phyloP scores from a whole-genome alignment of 2,797 vertebrate species.

The Perdix hodgsoniae region DNA sequence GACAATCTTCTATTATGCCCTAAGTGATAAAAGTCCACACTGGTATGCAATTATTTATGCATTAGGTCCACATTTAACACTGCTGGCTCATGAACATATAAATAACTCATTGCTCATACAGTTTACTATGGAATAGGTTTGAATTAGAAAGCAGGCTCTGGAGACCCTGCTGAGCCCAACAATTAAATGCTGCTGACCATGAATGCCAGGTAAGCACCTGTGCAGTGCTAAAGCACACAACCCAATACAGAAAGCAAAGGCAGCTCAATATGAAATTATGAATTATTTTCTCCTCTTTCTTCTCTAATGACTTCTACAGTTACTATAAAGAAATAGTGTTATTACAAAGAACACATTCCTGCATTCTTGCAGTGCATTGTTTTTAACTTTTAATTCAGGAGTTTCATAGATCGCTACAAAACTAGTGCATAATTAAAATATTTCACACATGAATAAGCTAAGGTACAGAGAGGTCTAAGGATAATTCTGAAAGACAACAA shows the following conservation, averaged over 20 bases:
- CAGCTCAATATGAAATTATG: neutral
- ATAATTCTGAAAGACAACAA: neutral
- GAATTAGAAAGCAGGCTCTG: neutral
- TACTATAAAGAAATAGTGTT: neutral
- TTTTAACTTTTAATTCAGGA: neutral
- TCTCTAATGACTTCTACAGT: neutral
- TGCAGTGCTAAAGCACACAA: neutral
- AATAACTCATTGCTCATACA: neutral
- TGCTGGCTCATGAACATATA: neutral
- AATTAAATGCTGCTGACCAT: neutral
- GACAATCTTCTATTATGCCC: neutral
- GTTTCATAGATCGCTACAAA: neutral
- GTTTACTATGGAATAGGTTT: neutral
- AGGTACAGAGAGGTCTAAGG: neutral
- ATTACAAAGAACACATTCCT: neutral
- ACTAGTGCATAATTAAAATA: neutral
- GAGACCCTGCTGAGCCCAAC: neutral
- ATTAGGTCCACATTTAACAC: neutral
- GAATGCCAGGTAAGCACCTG: neutral
- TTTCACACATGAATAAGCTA: neutral
- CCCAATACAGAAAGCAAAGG: neutral
- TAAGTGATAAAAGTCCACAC: neutral
- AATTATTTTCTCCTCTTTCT: neutral
- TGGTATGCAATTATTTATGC: neutral
- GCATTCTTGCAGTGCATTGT: neutral